These are phyloP conservation scores for Euborellia annulipes DNA, from an alignment of 1,140 invertebrate genomes.

Conservation along the genomic window DNA sequence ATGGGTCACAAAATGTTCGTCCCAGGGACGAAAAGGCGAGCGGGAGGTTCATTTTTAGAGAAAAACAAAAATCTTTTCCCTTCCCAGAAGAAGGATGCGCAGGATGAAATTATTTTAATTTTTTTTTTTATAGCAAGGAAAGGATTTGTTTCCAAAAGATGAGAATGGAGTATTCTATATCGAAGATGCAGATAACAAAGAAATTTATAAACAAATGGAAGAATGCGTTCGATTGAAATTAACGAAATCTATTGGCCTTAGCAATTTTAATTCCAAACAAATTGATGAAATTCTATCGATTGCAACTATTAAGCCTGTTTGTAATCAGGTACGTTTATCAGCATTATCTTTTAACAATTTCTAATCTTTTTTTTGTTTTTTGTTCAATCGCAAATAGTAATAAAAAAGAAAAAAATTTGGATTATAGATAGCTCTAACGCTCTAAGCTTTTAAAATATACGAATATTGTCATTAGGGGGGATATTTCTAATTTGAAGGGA, in stretches of 20 bases:
- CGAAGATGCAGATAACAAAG: not conserved
- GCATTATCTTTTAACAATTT: not conserved
- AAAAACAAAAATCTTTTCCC: too few relatives aligned
- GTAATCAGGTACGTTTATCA: slow-evolving; percentile 2
- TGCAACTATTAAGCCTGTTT: slow-evolving; percentile 5
- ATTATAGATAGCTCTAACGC: too few relatives aligned
- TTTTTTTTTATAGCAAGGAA: not conserved
- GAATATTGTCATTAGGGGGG: too few relatives aligned
- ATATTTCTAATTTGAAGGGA: too few relatives aligned
- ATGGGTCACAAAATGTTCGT: too few relatives aligned
- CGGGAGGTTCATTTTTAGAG: too few relatives aligned
- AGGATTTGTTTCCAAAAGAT: not conserved
- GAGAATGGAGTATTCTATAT: not conserved
- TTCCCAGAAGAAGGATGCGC: too few relatives aligned
- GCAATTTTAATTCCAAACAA: slow-evolving; percentile 45
- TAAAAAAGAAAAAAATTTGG: too few relatives aligned
- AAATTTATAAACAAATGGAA: slow-evolving; percentile 8
- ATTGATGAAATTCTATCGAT: slow-evolving; percentile 20
- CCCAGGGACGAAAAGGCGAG: too few relatives aligned
- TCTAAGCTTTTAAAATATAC: too few relatives aligned
- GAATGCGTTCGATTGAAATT: slow-evolving; percentile 4
- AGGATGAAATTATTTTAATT: not conserved
- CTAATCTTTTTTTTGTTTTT: too few relatives aligned
- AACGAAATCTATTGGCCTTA: slow-evolving; percentile 34
- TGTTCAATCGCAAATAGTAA: too few relatives aligned